Conservation (phyloP, 2,113 vertebrate genomes). For the Rana temporaria region DNA sequence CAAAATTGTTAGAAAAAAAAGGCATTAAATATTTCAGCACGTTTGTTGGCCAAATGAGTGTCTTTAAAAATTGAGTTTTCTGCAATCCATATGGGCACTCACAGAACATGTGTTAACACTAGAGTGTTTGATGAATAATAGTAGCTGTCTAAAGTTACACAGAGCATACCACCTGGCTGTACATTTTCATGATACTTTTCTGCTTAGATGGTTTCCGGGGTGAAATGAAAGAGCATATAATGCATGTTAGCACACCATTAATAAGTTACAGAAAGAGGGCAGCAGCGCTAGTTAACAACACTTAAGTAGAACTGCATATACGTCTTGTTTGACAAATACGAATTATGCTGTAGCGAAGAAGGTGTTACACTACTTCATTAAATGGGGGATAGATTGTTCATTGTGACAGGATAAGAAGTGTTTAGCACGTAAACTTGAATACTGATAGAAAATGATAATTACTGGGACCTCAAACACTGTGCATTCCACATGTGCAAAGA, state of each 20-base stretch:
- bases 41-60: neutral
- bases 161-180: neutral
- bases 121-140: neutral
- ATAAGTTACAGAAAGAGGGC: neutral
- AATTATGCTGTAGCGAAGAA: neutral
- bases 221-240: neutral
- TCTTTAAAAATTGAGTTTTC: neutral
- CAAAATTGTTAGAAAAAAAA: neutral
- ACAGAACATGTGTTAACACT: neutral
- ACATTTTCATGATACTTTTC: neutral
- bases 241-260: neutral
- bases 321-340: neutral
- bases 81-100: slow-evolving; percentile 5
- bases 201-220: neutral
- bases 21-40: neutral
- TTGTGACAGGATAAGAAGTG: slow-evolving; percentile 6
- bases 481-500: slow-evolving; percentile 26
- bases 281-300: neutral
- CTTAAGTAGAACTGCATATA: neutral
- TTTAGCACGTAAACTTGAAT: slow-evolving; percentile 2
- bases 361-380: neutral
- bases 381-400: neutral
- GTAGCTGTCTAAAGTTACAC: slow-evolving; percentile 1
- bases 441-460: slow-evolving; percentile 23
- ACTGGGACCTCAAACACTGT: neutral